Conservation (phyloP, 2,113 vertebrate genomes). For the Mesembrinibis cayennensis region DNA sequence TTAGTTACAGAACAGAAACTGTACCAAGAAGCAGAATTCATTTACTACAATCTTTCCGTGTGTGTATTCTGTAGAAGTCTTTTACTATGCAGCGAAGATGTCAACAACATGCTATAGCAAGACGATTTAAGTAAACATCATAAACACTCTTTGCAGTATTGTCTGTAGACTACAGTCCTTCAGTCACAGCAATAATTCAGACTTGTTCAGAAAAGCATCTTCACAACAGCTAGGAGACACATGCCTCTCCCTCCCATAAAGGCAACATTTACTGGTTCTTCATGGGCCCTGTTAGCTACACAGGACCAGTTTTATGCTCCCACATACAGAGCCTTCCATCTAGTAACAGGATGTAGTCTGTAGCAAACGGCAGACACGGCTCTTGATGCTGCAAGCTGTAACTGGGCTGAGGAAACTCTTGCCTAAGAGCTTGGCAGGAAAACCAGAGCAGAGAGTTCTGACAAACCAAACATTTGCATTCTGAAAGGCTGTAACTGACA, state of each 20-base stretch:
- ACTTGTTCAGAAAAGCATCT: not conserved
- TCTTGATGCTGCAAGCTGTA: not conserved
- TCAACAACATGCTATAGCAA: not conserved
- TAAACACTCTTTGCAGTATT: not conserved
- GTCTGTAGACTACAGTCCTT: not conserved
- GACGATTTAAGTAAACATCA: not conserved
- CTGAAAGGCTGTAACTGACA: not conserved
- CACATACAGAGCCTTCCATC: not conserved
- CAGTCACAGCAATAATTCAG: not conserved
- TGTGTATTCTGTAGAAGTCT: not conserved
- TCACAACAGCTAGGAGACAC: not conserved
- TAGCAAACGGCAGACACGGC: not conserved
- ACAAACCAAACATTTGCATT: slow-evolving; percentile 10
- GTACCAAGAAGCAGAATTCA: not conserved
- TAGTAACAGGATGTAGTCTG: not conserved
- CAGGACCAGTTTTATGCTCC: not conserved
- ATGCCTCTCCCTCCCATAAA: not conserved
- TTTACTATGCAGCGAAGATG: not conserved
- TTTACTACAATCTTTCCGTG: not conserved
- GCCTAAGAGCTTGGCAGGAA: slow-evolving; percentile 30
- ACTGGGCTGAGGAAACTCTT: not conserved
- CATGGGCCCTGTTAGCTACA: not conserved
- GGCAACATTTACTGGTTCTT: not conserved
- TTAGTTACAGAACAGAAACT: not conserved
- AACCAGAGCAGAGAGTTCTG: not conserved